A percentile compares a stretch with the other conserved stretches of the same genome.
phyloP scores from a whole-genome alignment of 2,797 vertebrate species.

The Vultur gryphus region DNA sequence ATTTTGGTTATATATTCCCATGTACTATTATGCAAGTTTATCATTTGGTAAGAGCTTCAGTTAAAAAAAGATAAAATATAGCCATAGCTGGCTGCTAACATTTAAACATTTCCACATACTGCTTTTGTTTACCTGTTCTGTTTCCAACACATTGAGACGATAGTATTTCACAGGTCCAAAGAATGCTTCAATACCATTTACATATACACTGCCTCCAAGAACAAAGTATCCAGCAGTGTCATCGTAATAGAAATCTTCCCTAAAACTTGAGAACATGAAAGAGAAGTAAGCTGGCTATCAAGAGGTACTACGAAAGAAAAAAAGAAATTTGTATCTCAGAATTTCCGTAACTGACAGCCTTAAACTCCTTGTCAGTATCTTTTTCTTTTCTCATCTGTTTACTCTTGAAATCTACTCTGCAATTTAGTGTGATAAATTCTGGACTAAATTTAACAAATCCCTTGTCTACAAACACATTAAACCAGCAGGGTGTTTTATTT shows the following conservation, averaged over 20 bases:
- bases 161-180: constrained; percentile 88
- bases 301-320: background rate
- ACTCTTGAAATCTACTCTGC: background rate
- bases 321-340: background rate
- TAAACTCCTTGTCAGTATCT: background rate
- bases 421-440: background rate
- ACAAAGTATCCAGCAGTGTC: constrained; percentile 90
- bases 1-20: background rate
- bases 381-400: background rate
- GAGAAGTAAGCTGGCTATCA: background rate
- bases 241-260: constrained; percentile 78
- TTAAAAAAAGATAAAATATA: background rate
- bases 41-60: background rate
- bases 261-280: constrained; percentile 77
- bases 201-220: constrained; percentile 84
- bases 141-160: constrained; percentile 76
- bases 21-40: background rate
- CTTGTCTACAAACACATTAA: background rate
- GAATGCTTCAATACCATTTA: constrained; percentile 82
- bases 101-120: background rate
- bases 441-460: background rate
- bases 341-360: background rate
- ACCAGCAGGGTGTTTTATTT: background rate
- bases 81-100: background rate
- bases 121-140: constrained; percentile 61